Conservation (phyloP, 2,113 vertebrate species). For the Equus przewalskii region DNA sequence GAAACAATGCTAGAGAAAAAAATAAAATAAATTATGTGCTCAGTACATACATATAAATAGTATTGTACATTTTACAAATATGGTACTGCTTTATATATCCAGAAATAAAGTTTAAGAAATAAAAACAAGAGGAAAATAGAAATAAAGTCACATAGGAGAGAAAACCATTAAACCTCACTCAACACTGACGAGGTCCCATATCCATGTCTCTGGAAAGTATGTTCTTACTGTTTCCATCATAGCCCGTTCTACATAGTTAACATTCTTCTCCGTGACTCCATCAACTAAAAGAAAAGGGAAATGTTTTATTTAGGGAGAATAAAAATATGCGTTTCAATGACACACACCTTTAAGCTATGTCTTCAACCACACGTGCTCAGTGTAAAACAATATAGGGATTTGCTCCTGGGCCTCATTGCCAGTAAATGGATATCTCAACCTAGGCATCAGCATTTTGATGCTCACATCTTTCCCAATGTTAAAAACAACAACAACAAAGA, state of each 20-base stretch:
- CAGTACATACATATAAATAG: background rate
- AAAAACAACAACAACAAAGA: background rate
- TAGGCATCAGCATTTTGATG: background rate
- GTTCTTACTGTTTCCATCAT: constrained; percentile 85
- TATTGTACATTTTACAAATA: background rate
- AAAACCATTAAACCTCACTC: constrained; percentile 86
- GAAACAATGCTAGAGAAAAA: background rate
- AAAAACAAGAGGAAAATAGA: constrained; percentile 35
- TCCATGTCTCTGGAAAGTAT: constrained; percentile 94
- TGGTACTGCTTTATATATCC: background rate
- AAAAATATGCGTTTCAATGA: background rate
- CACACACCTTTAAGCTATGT: no score
- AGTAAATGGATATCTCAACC: background rate
- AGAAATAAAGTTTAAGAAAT: background rate
- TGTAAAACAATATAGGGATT: background rate
- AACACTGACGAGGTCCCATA: constrained; percentile 90
- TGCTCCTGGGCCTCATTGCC: background rate
- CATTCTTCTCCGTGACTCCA: rapidly evolving
- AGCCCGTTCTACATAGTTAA: background rate
- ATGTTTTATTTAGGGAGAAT: background rate
- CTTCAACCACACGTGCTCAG: background rate
- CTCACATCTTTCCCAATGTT: background rate
- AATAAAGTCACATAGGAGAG: background rate
- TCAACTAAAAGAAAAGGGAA: constrained; percentile 17
- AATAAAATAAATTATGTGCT: background rate